Evolutionary conservation across 2,113 vertebrate species (phyloP).

Genomic region (Scolopax mira): DNA sequence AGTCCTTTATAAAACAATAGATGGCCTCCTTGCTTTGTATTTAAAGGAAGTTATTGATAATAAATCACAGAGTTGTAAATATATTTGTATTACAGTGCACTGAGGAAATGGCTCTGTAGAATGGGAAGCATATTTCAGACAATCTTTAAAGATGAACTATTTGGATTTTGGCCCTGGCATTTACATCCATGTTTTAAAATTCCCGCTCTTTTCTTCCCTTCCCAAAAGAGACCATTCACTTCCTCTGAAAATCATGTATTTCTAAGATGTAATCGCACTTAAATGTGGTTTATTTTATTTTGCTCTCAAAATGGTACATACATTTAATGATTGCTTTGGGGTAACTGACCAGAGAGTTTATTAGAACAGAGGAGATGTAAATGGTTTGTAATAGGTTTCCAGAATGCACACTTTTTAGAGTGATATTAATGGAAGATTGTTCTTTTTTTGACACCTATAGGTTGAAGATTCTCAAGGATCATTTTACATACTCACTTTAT

Average conservation of each 20-base stretch:
- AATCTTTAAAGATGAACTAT: not conserved
- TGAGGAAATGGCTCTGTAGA: not conserved
- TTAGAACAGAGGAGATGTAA: not conserved
- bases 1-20: not conserved
- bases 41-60: not conserved
- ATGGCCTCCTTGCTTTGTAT: not conserved
- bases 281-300: not conserved
- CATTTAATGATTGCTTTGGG: not conserved
- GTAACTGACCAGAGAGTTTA: not conserved
- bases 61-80: not conserved
- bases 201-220: not conserved
- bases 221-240: not conserved
- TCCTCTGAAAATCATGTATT: not conserved
- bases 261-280: not conserved
- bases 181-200: not conserved
- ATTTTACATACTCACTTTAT: slow-evolving; percentile 88
- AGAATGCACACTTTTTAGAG: not conserved
- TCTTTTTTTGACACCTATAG: slow-evolving; percentile 49
- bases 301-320: not conserved
- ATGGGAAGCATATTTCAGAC: not conserved
- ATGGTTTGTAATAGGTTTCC: not conserved
- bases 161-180: not conserved
- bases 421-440: not conserved
- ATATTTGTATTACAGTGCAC: not conserved
- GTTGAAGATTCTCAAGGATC: slow-evolving; percentile 84